Evolutionary conservation across 2,888 invertebrate genomes (phyloP), one percentile per base, ranked within the genome.

Genomic region (Andrena fulva): DNA sequence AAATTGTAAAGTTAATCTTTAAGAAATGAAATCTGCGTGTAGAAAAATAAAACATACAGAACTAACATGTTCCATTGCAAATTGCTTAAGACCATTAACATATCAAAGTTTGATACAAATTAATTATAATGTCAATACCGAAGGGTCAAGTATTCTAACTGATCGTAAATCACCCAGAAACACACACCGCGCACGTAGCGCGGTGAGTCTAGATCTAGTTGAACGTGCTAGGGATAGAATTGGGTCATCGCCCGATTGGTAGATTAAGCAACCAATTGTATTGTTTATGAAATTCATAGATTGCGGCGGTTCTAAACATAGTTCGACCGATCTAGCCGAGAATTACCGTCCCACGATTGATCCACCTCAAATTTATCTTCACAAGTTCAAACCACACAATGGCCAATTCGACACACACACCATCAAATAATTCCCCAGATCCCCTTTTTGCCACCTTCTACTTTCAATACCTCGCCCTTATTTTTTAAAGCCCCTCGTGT

Each of bases 231-330:
- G 73, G 78, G 80, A 78, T 69, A 80, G 85, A 85, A 83, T 70
- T 77, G 52, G 85, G 84, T 85, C 85, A 68, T 81, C 76, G 81
- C 12, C 67, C 81, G 64, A 63, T 81, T 84, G 81, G 81, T 78
- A 27, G 78, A 84, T 67, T 59, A 78, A 75, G 62, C 78, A 73
- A 84, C 69, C 77, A 75, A 84, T 85, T 84, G 81, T 77, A 77
- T 75, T 80, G 74, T 85, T 81, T 77, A 72, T 80, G 74, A 75
- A 74, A 81, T 77, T 77, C 74, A 63, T 80, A 77, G 77, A 81
- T 77, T 71, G 68, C 52, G 16, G 52, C 29, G 54, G 12, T 27
- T 67, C 42, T 50, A 71, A 52, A 52, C 52, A 60, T 48, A 42
- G 50, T 52, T 20, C 33, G 5, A n/a, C 74, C 72, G 16, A 68